These are phyloP conservation scores for Hydra vulgaris DNA, from an alignment of 30 jellyfish, hydroid and myxozoan genomes.

Conservation along the genomic window DNA sequence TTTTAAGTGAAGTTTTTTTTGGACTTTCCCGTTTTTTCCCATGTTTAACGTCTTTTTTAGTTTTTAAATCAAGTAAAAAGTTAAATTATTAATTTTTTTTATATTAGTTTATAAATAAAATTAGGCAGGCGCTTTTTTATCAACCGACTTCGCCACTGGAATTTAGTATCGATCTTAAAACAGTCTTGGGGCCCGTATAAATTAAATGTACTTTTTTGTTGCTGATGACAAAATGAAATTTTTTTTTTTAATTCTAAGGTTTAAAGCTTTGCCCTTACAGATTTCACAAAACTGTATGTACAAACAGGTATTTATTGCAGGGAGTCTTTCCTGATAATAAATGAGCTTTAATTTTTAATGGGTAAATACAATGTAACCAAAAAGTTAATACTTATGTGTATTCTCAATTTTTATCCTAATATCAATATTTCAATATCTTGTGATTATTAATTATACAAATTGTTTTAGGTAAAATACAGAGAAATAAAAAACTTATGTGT, in stretches of 20 bases:
- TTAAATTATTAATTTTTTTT: no score
- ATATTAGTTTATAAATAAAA: no score
- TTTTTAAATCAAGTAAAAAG: not conserved
- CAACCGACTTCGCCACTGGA: not conserved
- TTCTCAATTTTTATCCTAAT: not conserved
- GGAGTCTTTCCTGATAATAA: not conserved
- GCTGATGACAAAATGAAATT: not conserved
- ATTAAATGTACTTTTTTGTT: not conserved
- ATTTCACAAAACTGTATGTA: not conserved
- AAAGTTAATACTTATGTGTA: not conserved
- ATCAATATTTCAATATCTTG: not conserved
- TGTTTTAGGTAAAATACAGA: not conserved
- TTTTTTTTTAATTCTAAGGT: not conserved
- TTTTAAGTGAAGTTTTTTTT: not conserved
- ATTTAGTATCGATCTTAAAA: not conserved
- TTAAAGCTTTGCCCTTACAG: not conserved
- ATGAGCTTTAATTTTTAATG: not conserved
- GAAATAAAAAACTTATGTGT: no score
- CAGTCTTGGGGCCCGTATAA: not conserved
- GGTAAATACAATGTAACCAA: not conserved
- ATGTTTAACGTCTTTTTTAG: not conserved
- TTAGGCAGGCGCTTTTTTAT: not conserved
- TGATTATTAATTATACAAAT: not conserved
- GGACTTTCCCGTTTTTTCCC: not conserved
- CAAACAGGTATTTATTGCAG: not conserved